Percentiles rank a stretch among this genome's conserved stretches.
These are phyloP conservation scores for Zophobas atratus DNA, from an alignment of 1,140 invertebrate genomes.

Conservation along the genomic window DNA sequence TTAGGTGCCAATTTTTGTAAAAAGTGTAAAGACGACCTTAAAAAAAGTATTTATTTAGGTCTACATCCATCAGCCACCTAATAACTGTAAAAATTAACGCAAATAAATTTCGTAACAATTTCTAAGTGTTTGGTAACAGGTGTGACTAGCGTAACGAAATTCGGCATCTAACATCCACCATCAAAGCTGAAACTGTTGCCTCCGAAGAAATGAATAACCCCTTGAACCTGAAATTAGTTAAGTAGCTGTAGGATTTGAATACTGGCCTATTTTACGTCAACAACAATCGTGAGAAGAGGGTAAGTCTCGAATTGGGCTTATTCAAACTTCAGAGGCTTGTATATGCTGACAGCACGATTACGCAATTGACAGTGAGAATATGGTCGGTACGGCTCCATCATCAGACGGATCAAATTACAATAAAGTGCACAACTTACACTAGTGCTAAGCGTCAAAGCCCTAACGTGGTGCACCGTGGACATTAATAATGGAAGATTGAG, in stretches of 20 bases:
- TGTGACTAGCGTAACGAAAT: constrained; percentile 30
- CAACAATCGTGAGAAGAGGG: too few relatives aligned
- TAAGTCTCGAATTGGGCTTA: too few relatives aligned
- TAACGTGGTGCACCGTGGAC: constrained; percentile 29
- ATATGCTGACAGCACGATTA: too few relatives aligned
- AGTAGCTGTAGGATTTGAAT: too few relatives aligned
- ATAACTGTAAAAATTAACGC: constrained; percentile 35
- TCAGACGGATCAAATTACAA: constrained; percentile 22
- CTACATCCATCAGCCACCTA: constrained; percentile 36
- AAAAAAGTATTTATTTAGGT: constrained; percentile 46
- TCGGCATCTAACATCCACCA: constrained; percentile 26
- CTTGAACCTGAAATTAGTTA: too few relatives aligned
- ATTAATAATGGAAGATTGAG: constrained; percentile 25
- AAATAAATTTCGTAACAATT: constrained; percentile 45
- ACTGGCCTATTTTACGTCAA: too few relatives aligned
- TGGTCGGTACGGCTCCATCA: background rate
- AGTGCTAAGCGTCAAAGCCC: background rate
- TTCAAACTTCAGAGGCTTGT: too few relatives aligned
- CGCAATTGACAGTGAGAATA: too few relatives aligned
- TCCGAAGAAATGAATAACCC: too few relatives aligned
- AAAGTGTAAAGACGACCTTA: constrained; percentile 6
- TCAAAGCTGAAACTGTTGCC: background rate
- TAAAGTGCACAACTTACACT: constrained; percentile 24
- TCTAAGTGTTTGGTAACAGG: constrained; percentile 44
- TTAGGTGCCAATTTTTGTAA: constrained; percentile 41